Evolutionary conservation across 2,888 invertebrate genomes (phyloP).

Genomic region (Cenopis cana): DNA sequence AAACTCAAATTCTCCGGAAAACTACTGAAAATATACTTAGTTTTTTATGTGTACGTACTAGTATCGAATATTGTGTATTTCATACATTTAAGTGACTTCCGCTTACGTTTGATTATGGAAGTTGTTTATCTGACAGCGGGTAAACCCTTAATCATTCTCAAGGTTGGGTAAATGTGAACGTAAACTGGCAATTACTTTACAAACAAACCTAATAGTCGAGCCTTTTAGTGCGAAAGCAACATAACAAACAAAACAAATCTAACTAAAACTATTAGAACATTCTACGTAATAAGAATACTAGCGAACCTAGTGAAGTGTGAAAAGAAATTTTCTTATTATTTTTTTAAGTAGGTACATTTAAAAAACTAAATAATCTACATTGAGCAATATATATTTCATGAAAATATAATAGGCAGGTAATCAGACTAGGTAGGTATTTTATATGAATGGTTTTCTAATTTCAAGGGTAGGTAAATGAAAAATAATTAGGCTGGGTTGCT

Average conservation of each 20-base stretch:
- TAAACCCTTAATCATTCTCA: constrained; percentile 10
- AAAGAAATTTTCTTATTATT: background rate
- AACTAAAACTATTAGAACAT: background rate
- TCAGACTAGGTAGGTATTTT: too few relatives aligned
- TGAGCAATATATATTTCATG: too few relatives aligned
- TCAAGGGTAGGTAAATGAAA: too few relatives aligned
- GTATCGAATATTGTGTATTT: too few relatives aligned
- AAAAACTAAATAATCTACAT: too few relatives aligned
- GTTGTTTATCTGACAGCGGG: constrained; percentile 6
- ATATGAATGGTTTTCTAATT: too few relatives aligned
- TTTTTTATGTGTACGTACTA: too few relatives aligned
- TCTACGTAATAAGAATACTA: background rate
- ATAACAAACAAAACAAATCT: background rate
- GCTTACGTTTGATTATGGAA: constrained; percentile 6
- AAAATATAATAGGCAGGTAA: too few relatives aligned
- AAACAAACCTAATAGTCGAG: background rate
- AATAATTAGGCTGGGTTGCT: too few relatives aligned
- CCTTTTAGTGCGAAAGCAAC: background rate
- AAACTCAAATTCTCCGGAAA: too few relatives aligned
- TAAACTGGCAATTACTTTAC: background rate
- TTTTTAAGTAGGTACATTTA: background rate
- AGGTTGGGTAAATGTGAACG: constrained; percentile 16
- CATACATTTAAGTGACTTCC: too few relatives aligned
- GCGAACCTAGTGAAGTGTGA: background rate
- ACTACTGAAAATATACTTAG: too few relatives aligned